Base-by-base conservation (phyloP, 35 echinoderm and acorn worm species). In the Patiria miniata region DNA sequence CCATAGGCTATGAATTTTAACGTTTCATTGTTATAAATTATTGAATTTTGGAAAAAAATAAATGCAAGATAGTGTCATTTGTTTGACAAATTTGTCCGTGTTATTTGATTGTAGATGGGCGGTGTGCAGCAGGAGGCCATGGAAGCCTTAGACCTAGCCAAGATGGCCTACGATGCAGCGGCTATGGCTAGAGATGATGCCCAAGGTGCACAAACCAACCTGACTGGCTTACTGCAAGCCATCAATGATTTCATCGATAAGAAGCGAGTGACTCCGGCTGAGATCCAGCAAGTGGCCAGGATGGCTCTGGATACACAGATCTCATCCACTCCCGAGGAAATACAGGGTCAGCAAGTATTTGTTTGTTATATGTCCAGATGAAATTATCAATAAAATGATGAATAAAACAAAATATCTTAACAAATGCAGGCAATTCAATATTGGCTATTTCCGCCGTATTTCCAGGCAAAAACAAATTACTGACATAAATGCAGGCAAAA, bases 261-360 rank as follows among this genome's bases (percentile, higher is more conserved):
- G 5, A 61, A 77, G 17, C 78, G 84, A 32, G 93, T 93, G 19
- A 90, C 83, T 19, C 92, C 89, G n/a, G 82, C 84, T 22, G 78
- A 91, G 36, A 87, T 99, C 26, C 22, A 85, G 33, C 61, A 77
- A 12, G 80, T 89, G 40, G 96, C 90, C 15, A 80, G 83, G 15
- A 40, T 51, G n/a, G 84, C 92, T 33, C 83, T 95, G 17, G 90
- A 39, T 28, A 98, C 86, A 2, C 85, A 84, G 81, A 99, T 99
- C 3, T 94, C 96, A 5, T 83, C 88, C 26, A 92, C 96, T 36
- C 93, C 93, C 30, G 93, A 94, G 17, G 94, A 95, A 81, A 95
- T 95, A 47, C 47, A 37, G 78, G 82, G 94, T 92, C 28, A 92
- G 59, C 53, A 51, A 15, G 21, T 59, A 37, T 50, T 12, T 52